These are phyloP conservation scores for Spodoptera litura DNA, from an alignment of 1,140 invertebrate species.

Conservation along the genomic window DNA sequence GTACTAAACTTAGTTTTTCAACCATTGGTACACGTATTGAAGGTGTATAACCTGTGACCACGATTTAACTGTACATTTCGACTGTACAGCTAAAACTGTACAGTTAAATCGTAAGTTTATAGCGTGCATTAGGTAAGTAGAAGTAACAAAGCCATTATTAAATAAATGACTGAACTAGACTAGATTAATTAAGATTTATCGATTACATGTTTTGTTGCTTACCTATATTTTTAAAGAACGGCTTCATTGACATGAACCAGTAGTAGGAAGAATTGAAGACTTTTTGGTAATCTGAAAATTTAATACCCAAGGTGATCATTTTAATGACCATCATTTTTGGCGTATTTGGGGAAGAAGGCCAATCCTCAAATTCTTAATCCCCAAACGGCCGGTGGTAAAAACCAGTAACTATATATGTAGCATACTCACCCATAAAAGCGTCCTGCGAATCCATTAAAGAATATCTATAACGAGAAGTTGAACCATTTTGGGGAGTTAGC, in stretches of 20 bases:
- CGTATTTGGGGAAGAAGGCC: background rate
- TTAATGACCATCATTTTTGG: background rate
- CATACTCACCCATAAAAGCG: background rate
- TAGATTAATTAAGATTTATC: background rate
- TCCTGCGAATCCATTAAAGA: background rate
- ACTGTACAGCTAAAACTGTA: too few species aligned
- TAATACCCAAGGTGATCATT: too few species aligned
- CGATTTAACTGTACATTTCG: too few species aligned
- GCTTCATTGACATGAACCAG: constrained; percentile 19
- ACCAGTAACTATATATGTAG: background rate
- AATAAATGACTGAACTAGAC: too few species aligned
- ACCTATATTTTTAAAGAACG: constrained; percentile 9
- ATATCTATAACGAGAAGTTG: constrained; percentile 3
- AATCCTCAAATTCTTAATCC: too few species aligned
- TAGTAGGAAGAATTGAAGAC: constrained; percentile 6
- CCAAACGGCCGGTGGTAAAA: too few species aligned
- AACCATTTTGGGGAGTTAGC: background rate
- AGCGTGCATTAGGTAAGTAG: too few species aligned
- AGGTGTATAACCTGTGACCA: too few species aligned
- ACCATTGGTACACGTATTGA: too few species aligned
- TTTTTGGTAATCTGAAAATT: background rate
- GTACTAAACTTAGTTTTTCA: too few species aligned
- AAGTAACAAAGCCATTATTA: too few species aligned
- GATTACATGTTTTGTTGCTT: background rate
- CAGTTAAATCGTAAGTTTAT: too few species aligned